Conservation (phyloP, 2,797 vertebrate genomes). For the Lemur catta region DNA sequence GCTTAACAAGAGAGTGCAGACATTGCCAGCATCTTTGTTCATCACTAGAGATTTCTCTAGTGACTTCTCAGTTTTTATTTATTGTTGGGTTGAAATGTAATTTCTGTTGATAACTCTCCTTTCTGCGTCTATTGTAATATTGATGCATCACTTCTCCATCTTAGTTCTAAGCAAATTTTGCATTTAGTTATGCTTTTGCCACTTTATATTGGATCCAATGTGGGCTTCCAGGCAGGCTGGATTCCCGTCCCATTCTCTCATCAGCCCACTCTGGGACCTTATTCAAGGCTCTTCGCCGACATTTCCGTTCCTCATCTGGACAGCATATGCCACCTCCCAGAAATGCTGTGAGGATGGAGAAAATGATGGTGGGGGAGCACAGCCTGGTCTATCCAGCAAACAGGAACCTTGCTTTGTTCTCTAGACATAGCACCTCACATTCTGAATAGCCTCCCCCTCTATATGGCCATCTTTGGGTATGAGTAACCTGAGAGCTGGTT, state of each 20-base stretch:
- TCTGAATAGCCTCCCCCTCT: background rate
- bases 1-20: background rate
- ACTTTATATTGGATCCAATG: background rate
- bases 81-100: background rate
- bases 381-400: background rate
- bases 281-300: background rate
- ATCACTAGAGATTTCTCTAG: background rate
- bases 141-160: background rate
- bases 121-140: background rate
- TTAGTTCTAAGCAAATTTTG: background rate
- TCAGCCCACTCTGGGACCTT: no score
- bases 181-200: background rate
- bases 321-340: background rate
- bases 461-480: background rate
- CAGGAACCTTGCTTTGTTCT: background rate
- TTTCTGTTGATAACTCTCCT: background rate
- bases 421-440: accelerated
- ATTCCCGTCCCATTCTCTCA: background rate
- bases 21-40: background rate
- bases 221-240: background rate
- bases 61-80: background rate
- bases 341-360: background rate
- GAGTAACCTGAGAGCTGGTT: background rate
- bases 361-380: background rate
- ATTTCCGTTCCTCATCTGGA: background rate